Base-by-base conservation (phyloP, 1,140 invertebrate genomes). In the Lysiphlebus fabarum region DNA sequence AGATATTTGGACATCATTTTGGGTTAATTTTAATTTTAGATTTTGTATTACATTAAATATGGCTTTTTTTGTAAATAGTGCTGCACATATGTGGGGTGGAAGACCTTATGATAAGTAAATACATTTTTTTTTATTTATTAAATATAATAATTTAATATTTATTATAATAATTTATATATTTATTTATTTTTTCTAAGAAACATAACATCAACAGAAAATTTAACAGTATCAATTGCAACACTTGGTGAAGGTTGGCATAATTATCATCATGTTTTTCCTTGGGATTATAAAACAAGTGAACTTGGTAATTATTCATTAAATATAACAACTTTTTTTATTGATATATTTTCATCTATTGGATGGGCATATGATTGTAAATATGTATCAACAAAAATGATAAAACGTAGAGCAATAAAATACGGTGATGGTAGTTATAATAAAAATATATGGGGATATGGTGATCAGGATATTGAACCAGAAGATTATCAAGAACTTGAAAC, bases 61-160 rank as follows among this genome's bases (percentile, higher is more conserved):
- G 61, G 96, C 94, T 1, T 98, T 93, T 84, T 87, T 90, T 61
- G 93, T 97, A 5, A 98, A 98, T 74, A 94, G 91, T 70, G 87
- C 91, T 11, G 93, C 94, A 1, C 94, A 96, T 72, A 86, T 93
- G 81, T 94, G 88, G 82, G 95, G 95, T 26, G 85, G 88, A 62
- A 87, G 87, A 67, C 93, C 94, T 2, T 98, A 95, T 71, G 94
- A 97, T 73, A 86, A 89, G 92, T 90, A 77, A 77, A 76, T 75
- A 49, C 42, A 10, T 38, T 56, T 90, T 89, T 63, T 87, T 95
- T 53, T 43, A 34, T 55, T 8, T 44, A 40, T 17, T 11, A 44
- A 5, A 37, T n/a, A 37, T 36, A 17, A 10, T 47, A 56, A 2
- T 6, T 50, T 7, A 5, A 41, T 12, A 50, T 36, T 11, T 50